Base-by-base conservation (phyloP, 2,113 vertebrate species). In the Nycticebus coucang region DNA sequence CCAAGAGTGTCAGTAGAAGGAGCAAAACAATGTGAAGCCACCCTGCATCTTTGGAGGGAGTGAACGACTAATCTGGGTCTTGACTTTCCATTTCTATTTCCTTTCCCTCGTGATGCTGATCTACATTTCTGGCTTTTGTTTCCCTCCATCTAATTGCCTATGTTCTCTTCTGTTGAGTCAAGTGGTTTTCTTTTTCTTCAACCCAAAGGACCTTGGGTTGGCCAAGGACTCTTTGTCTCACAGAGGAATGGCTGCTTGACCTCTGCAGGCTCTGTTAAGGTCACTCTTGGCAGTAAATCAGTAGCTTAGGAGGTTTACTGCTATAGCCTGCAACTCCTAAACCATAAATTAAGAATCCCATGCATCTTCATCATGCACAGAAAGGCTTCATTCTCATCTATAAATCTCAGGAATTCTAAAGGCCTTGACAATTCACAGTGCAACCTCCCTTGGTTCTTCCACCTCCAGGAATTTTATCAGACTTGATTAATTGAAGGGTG, bases 321-420 rank as follows among this genome's bases (percentile, higher is more conserved):
- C 88, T 35, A 3, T 21, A 37, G 28, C 75, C 82, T 92, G 57
- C 62, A 66, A 57, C 79, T 79, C 74, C 14, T n/a, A 92, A 85
- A 30, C 71, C 64, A 21, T 94, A 94, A 94, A 96, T 97, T 89
- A 93, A 55, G 75, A 79, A 74, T 82, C 81, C 66, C 5, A 0
- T 28, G 78, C 28, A 35, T 77, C 93, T 92, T 90, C 80, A 75
- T 17, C 18, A 26, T 37, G 71, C 71, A n/a, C 0, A 0, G 71
- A 96, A 89, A 82, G 62, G 62, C 78, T 90, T 92, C 78, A 2
- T 94, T 92, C 88, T 94, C 59, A 3, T 33, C 74, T 50, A 9
- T 89, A 97, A 94, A 95, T 97, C 95, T 95, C 17, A 57, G 78
- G 59, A 72, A 53, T 77, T 96, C 92, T 83, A 60, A 96, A 85